Evolutionary conservation across 2,888 invertebrate genomes (phyloP).

Genomic region (Pasiphila rectangulata): DNA sequence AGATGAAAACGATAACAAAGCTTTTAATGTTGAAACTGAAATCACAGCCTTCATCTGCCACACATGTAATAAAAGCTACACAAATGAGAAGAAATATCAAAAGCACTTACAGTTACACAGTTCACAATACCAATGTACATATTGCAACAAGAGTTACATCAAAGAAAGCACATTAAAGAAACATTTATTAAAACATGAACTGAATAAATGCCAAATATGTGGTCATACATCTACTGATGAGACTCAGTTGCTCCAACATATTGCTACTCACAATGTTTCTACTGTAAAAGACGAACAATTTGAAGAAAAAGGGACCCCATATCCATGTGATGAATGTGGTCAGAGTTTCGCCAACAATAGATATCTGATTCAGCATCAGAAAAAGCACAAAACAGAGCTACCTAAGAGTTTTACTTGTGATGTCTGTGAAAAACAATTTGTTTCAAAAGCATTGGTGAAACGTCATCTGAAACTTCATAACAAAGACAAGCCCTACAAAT

Average conservation of each 20-base stretch:
- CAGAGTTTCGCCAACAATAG: background rate
- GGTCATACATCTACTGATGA: conserved; percentile 35
- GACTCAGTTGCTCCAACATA: conserved; percentile 38
- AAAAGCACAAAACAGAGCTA: conserved; percentile 35
- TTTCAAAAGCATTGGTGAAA: conserved; percentile 58
- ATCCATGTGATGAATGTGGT: conserved; percentile 15
- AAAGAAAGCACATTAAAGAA: conserved; percentile 50
- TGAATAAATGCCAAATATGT: conserved; percentile 38
- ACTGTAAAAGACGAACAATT: conserved; percentile 10
- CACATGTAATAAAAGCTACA: conserved; percentile 71
- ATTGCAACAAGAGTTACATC: conserved; percentile 55
- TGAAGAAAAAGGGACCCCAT: background rate
- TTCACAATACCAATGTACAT: conserved; percentile 42
- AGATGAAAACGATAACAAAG: conserved; percentile 24
- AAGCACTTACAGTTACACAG: conserved; percentile 71
- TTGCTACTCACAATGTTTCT: conserved; percentile 15
- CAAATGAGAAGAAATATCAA: conserved; percentile 64
- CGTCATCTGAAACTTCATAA: conserved; percentile 79
- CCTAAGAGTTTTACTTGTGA: conserved; percentile 63
- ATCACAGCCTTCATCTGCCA: conserved; percentile 50
- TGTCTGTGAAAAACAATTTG: conserved; percentile 68
- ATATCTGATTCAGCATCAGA: conserved; percentile 13
- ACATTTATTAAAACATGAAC: conserved; percentile 55
- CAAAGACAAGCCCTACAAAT: conserved; percentile 73
- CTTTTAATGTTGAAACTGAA: conserved; percentile 5